Percentiles rank a stretch among this genome's conserved stretches.
phyloP scores from a whole-genome alignment of 2,888 invertebrate genomes.

The Brenthis daphne region DNA sequence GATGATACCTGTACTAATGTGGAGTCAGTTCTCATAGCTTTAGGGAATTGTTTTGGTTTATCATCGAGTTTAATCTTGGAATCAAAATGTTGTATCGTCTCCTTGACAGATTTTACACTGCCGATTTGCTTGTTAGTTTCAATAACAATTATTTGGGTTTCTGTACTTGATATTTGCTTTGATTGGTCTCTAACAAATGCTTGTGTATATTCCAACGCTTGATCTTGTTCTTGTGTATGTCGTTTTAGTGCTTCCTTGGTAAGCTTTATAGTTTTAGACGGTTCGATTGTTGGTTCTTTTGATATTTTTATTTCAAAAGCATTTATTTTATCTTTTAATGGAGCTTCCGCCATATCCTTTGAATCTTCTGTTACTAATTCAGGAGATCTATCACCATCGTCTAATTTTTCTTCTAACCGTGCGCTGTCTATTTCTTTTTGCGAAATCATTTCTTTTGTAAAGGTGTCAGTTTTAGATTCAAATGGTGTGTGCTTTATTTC shows the following conservation, averaged over 20 bases:
- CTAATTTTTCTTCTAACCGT: slow-evolving; percentile 81
- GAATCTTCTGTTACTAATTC: slow-evolving; percentile 70
- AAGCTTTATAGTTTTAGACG: slow-evolving; percentile 71
- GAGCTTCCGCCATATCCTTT: slow-evolving; percentile 77
- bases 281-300: slow-evolving; percentile 67
- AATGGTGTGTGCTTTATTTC: slow-evolving; percentile 55
- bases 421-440: slow-evolving; percentile 75
- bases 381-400: slow-evolving; percentile 72
- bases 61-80: slow-evolving; percentile 67
- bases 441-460: slow-evolving; percentile 66
- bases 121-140: slow-evolving; percentile 61
- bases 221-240: slow-evolving; percentile 76
- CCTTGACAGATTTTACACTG: slow-evolving; percentile 71
- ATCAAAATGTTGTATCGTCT: slow-evolving; percentile 76
- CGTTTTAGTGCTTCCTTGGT: slow-evolving; percentile 79
- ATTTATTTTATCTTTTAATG: slow-evolving; percentile 71
- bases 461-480: slow-evolving; percentile 60
- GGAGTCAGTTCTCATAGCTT: slow-evolving; percentile 76
- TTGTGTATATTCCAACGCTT: slow-evolving; percentile 76
- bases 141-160: slow-evolving; percentile 58
- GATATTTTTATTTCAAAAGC: slow-evolving; percentile 76
- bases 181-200: slow-evolving; percentile 79
- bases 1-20: slow-evolving; percentile 79
- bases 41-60: slow-evolving; percentile 63
- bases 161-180: slow-evolving; percentile 64